Conservation (phyloP, 2,888 invertebrate species). For the Thereva nobilitata region DNA sequence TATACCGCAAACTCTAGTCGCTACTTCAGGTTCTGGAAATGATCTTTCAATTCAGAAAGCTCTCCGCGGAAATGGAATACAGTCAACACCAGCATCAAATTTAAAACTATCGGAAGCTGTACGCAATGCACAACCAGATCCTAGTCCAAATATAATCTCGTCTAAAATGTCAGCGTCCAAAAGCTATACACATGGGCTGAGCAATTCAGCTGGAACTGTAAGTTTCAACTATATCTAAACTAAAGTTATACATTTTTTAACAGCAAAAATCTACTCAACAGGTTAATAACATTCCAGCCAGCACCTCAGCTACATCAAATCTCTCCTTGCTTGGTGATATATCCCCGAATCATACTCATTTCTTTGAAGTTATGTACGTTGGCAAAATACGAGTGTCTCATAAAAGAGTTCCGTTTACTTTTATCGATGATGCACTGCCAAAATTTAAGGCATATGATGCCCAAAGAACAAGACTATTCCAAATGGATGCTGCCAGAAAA, state of each 20-base stretch:
- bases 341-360: conserved; percentile 84
- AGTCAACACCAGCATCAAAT: conserved; percentile 57
- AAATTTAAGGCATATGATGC: conserved; percentile 81
- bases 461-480: conserved; percentile 63
- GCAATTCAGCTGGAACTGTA: conserved; percentile 57
- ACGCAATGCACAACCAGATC: conserved; percentile 55
- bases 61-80: conserved; percentile 49
- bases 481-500: conserved; percentile 46
- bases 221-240: conserved; percentile 28
- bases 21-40: conserved; percentile 43
- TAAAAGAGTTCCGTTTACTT: conserved; percentile 77
- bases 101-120: conserved; percentile 55
- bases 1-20: conserved; percentile 53
- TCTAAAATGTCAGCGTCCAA: conserved; percentile 57
- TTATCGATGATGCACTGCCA: conserved; percentile 87
- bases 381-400: conserved; percentile 89
- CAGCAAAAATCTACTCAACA: conserved; percentile 24
- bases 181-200: conserved; percentile 57
- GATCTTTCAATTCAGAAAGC: conserved; percentile 49
- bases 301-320: conserved; percentile 56
- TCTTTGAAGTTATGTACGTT: conserved; percentile 88
- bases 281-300: conserved; percentile 55
- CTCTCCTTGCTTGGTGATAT: conserved; percentile 64
- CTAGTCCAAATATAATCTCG: conserved; percentile 54
- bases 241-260: background rate